phyloP scores from a whole-genome alignment of 2,797 vertebrate genomes.

The Pseudochirops corinnae region DNA sequence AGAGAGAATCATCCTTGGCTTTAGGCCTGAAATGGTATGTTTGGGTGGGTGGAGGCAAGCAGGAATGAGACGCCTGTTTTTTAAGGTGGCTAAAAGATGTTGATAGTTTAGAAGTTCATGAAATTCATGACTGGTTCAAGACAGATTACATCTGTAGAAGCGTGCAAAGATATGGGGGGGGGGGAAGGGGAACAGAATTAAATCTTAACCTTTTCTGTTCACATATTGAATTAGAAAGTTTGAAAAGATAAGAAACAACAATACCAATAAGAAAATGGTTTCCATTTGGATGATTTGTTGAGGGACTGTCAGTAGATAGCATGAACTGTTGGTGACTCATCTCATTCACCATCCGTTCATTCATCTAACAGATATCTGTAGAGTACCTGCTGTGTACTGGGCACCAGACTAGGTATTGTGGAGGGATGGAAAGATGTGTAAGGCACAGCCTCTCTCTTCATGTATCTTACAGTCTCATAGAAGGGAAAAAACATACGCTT shows the following conservation, averaged over 20 bases:
- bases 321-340: neutral
- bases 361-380: neutral
- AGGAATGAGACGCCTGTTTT: neutral
- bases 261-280: neutral
- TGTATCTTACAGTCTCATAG: neutral
- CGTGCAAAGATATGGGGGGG: neutral
- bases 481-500: neutral
- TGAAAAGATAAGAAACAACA: neutral
- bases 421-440: neutral
- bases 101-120: slow-evolving; percentile 33
- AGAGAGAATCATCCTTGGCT: neutral
- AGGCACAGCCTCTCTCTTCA: neutral
- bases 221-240: neutral
- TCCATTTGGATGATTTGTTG: neutral
- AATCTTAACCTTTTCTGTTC: neutral
- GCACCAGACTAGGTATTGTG: neutral
- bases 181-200: neutral
- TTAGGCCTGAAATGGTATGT: neutral
- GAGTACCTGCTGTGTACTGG: neutral
- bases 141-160: neutral
- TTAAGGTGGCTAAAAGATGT: slow-evolving; percentile 27
- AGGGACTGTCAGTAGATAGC: neutral
- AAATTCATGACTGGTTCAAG: neutral
- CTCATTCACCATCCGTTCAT: neutral
- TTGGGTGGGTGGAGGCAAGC: neutral